phyloP scores from a whole-genome alignment of 2,113 vertebrate species.

The Catharus minimus region DNA sequence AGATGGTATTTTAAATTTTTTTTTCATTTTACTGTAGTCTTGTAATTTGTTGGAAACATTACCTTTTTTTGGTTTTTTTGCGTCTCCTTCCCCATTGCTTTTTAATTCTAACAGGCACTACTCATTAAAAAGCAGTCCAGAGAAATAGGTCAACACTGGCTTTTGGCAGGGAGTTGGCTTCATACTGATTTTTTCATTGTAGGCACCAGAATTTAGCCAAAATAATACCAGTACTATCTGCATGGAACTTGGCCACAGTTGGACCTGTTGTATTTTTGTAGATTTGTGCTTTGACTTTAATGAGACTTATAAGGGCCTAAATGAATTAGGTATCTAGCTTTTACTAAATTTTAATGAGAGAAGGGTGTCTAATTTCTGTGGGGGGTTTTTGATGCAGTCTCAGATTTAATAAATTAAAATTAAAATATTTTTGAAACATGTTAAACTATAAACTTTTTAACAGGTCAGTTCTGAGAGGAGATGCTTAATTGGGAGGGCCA shows the following conservation, averaged over 20 bases:
- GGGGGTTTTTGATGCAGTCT: rapidly evolving
- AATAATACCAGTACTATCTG: background rate
- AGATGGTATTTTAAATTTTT: background rate
- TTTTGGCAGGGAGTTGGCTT: background rate
- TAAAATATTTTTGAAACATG: background rate
- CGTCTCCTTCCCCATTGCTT: rapidly evolving
- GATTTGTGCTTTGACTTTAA: background rate
- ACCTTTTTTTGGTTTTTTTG: background rate
- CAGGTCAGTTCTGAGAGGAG: background rate
- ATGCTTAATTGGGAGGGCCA: background rate
- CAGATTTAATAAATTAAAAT: background rate
- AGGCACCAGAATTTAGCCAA: background rate
- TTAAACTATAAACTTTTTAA: background rate
- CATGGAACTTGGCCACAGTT: background rate
- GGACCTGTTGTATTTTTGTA: background rate
- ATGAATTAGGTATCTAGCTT: background rate
- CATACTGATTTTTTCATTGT: background rate
- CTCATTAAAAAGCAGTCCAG: background rate
- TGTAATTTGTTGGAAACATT: background rate
- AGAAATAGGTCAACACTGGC: background rate
- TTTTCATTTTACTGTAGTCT: background rate
- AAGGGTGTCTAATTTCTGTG: background rate
- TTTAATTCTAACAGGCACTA: background rate
- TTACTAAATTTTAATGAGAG: background rate
- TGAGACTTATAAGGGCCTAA: background rate